Percentiles rank a stretch among this genome's conserved stretches.
Conservation (phyloP, 2,113 vertebrate genomes). For the Mus pahari region DNA sequence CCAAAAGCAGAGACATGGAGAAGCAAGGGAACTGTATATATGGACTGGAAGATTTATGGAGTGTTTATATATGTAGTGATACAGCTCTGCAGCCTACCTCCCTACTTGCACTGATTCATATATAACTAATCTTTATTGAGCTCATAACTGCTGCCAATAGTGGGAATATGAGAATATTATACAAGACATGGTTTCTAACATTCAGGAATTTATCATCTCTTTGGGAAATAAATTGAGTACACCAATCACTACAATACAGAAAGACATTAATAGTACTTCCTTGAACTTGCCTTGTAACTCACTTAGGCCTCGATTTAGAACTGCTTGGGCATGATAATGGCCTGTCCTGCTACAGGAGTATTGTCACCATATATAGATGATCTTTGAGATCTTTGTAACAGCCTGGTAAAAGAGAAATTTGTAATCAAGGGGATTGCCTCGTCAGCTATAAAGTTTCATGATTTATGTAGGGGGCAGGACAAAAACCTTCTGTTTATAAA, state of each 20-base stretch:
- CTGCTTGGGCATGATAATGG: background rate
- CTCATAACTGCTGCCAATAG: constrained; percentile 52
- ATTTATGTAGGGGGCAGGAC: background rate
- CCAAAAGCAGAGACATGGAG: background rate
- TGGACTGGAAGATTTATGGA: constrained; percentile 50
- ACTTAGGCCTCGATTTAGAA: background rate
- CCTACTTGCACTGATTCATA: constrained; percentile 34
- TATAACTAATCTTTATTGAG: constrained; percentile 60
- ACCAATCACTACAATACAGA: background rate
- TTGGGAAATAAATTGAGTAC: constrained; percentile 30
- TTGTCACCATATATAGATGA: background rate
- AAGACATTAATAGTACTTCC: background rate
- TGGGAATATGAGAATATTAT: constrained; percentile 58
- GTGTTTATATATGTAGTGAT: constrained; percentile 65
- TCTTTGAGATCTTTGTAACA: background rate
- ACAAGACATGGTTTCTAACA: constrained; percentile 50
- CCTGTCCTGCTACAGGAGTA: background rate
- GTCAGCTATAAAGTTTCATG: background rate
- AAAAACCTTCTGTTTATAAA: background rate
- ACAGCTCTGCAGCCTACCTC: constrained; percentile 28
- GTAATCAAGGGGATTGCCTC: background rate
- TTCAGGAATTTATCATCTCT: constrained; percentile 60
- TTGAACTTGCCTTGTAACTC: background rate
- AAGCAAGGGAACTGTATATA: background rate
- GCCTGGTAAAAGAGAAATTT: background rate